These are phyloP conservation scores for Vandiemenella viatica DNA, from an alignment of 2,888 invertebrate genomes.

Conservation along the genomic window DNA sequence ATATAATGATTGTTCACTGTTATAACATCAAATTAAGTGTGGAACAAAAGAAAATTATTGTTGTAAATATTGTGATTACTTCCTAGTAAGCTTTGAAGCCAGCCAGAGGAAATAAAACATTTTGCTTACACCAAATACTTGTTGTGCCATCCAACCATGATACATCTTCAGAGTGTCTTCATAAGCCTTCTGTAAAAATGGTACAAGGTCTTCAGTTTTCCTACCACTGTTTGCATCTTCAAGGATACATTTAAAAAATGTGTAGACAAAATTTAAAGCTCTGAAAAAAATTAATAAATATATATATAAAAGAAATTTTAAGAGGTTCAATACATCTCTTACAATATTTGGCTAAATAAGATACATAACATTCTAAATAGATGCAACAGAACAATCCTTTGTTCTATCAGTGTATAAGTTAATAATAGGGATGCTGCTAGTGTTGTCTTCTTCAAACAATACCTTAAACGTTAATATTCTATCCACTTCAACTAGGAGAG, in stretches of 20 bases:
- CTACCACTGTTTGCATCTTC: constrained; percentile 31
- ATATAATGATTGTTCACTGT: too few species aligned
- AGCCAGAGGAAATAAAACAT: too few species aligned
- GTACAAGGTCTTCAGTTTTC: constrained; percentile 40
- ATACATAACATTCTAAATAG: constrained; percentile 1
- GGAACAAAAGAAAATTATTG: too few species aligned
- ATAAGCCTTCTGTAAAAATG: constrained; percentile 49
- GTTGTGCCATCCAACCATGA: constrained; percentile 62
- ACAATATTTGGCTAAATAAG: constrained; percentile 1
- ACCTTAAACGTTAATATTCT: too few species aligned
- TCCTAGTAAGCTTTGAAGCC: too few species aligned
- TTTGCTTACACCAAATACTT: constrained; percentile 49
- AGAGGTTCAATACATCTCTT: neutral
- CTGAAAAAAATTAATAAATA: constrained; percentile 37
- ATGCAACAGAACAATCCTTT: too few species aligned
- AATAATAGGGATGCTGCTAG: too few species aligned
- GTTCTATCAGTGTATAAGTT: too few species aligned
- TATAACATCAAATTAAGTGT: too few species aligned
- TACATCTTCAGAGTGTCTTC: constrained; percentile 52
- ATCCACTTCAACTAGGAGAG: too few species aligned
- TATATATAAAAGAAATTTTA: constrained; percentile 2
- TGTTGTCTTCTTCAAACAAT: too few species aligned
- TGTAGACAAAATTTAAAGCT: constrained; percentile 44
- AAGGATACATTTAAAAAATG: constrained; percentile 41
- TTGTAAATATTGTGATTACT: too few species aligned